Evolutionary conservation across 2,113 vertebrate genomes (phyloP), one percentile per base, ranked within the genome.

Genomic region (Corythornis madagascariensis): DNA sequence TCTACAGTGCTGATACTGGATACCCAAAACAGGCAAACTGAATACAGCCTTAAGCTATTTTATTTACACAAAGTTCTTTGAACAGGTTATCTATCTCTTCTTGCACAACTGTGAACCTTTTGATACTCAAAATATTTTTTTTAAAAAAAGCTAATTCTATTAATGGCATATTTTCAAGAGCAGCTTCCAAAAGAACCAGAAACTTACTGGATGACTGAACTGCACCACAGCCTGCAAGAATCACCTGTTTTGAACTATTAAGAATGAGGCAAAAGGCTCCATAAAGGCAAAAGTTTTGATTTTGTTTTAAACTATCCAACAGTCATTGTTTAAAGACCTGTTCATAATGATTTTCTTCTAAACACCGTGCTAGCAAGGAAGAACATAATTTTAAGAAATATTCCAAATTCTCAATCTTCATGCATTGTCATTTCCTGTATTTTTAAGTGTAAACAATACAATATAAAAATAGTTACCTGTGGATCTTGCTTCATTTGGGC

Each of bases 401-500:
- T 1, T 50, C 75, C 52, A 71, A 92, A 75, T 76, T 40, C 15
- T 88, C 29, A 73, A 45, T 17, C 25, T 90, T 88, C 69, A 75
- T 60, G 18, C 69, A 96, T 19, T 47, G 18, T 74, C 53, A 94
- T 28, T 95, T 95, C 20, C 76, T 92, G 25, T 43, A 75, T 73
- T 78, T 94, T 93, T 77, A 96, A 87, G 55, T 31, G 31, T 86
- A 90, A 83, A 55, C n/a, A 25, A 64, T 72, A 19, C 20, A 81
- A 53, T 24, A 84, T 56, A 61, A 91, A 92, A 77, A 91, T 87
- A 92, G 92, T 98, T 98, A 99, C 99, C 99, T 99, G 99, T 73
- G 99, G 99, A 97, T 99, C 99, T 97, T 99, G 99, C 96, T 99
- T 99, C 99, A 99, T 99, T 97, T 99, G 99, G 95, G 99, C 98